Evolutionary conservation across 2,113 vertebrate species (phyloP).

Genomic region (Caloenas nicobarica): DNA sequence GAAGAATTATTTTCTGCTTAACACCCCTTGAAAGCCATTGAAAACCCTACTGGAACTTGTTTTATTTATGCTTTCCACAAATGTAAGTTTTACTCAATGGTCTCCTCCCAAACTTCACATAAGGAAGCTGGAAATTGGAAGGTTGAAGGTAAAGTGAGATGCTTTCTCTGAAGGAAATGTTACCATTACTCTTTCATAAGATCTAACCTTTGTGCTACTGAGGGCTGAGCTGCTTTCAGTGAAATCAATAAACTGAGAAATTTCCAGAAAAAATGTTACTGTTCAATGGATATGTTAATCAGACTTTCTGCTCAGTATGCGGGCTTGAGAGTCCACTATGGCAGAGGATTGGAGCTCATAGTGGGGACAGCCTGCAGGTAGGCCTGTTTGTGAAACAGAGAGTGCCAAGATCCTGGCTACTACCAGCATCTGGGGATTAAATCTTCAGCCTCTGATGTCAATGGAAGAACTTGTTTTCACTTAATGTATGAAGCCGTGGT

Average conservation of each 20-base stretch:
- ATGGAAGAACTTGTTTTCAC: background rate
- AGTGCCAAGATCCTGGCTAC: background rate
- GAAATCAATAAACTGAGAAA: background rate
- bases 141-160: background rate
- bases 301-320: background rate
- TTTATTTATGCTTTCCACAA: background rate
- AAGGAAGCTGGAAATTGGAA: background rate
- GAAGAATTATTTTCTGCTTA: background rate
- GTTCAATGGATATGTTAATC: background rate
- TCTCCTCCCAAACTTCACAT: background rate
- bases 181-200: accelerated
- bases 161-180: background rate
- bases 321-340: accelerated
- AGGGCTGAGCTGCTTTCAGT: background rate
- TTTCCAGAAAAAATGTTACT: background rate
- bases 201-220: background rate
- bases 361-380: accelerated
- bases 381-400: background rate
- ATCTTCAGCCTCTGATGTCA: background rate
- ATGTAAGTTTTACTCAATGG: background rate
- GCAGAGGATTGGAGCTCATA: background rate
- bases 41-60: background rate
- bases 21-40: background rate
- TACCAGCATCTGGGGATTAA: background rate
- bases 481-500: background rate